A percentile compares a stretch with the other conserved stretches of the same genome.
These are phyloP conservation scores for Therioaphis trifolii DNA, from an alignment of 2,888 invertebrate genomes.

Conservation along the genomic window DNA sequence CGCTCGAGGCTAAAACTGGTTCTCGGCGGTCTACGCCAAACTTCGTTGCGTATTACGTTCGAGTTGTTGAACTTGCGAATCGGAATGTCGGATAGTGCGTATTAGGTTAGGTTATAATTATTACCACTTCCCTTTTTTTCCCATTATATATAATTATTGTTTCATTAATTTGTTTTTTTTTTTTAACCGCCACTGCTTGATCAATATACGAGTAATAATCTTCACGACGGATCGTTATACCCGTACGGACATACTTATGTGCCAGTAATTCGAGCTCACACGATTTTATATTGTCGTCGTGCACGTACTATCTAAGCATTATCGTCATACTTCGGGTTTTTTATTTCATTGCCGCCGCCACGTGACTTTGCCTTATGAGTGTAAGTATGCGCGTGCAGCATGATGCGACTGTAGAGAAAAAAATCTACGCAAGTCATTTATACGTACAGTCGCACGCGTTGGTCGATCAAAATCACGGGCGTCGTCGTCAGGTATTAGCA, in stretches of 20 bases:
- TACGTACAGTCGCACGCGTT: too few relatives aligned
- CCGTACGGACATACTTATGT: background rate
- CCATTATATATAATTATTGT: too few relatives aligned
- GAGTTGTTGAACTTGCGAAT: constrained; percentile 39
- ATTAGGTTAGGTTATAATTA: background rate
- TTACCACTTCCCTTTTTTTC: background rate
- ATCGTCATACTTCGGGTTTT: too few relatives aligned
- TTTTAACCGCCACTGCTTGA: background rate
- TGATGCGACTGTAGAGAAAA: too few relatives aligned
- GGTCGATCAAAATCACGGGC: too few relatives aligned
- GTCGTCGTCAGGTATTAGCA: too few relatives aligned
- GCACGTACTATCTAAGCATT: background rate
- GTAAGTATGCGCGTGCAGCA: too few relatives aligned
- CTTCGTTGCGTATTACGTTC: constrained; percentile 15
- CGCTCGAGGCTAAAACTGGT: constrained; percentile 51
- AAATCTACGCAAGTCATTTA: too few relatives aligned
- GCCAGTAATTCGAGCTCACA: background rate
- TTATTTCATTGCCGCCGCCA: too few relatives aligned
- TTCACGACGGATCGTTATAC: background rate
- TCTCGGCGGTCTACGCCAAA: background rate
- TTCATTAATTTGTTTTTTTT: too few relatives aligned
- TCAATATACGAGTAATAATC: too few relatives aligned
- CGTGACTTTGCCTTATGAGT: too few relatives aligned
- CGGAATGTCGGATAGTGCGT: background rate
- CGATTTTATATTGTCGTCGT: background rate